Percentiles rank a stretch among this genome's conserved stretches.
phyloP scores from a whole-genome alignment of 2,113 vertebrate genomes.

The Aptenodytes patagonicus region DNA sequence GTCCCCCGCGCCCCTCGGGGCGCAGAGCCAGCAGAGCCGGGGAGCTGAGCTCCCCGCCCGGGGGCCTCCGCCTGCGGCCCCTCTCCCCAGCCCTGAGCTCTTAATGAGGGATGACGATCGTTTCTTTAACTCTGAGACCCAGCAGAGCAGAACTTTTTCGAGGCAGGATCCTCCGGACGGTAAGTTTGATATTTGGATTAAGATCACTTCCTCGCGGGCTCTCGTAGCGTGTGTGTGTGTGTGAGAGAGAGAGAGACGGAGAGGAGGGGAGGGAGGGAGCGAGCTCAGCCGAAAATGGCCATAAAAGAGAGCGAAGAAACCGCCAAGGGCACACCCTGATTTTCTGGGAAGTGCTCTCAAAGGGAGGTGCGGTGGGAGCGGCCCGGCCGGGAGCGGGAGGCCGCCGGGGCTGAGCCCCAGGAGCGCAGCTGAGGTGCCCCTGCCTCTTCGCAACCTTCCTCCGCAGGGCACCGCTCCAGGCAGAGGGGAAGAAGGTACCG shows the following conservation, averaged over 20 bases:
- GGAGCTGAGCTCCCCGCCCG: background rate
- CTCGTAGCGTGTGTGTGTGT: background rate
- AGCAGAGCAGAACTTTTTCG: background rate
- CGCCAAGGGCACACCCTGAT: background rate
- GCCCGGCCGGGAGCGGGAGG: background rate
- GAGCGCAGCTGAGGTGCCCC: background rate
- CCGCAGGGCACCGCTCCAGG: background rate
- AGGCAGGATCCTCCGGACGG: background rate
- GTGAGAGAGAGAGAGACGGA: background rate
- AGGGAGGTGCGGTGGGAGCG: background rate
- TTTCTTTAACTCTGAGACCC: background rate
- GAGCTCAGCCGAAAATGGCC: background rate
- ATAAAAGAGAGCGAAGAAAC: background rate
- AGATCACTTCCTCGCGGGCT: background rate
- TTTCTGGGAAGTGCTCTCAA: background rate
- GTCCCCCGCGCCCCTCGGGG: background rate
- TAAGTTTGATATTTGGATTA: constrained; percentile 10
- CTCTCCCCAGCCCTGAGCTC: background rate
- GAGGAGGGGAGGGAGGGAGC: background rate
- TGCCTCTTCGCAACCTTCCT: background rate
- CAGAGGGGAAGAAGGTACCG: background rate
- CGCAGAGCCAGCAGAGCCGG: background rate
- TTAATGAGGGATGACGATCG: background rate
- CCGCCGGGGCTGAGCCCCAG: background rate
- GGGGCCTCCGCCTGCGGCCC: background rate